phyloP scores from a whole-genome alignment of 2,113 vertebrate species.

The Atlantisia rogersi region DNA sequence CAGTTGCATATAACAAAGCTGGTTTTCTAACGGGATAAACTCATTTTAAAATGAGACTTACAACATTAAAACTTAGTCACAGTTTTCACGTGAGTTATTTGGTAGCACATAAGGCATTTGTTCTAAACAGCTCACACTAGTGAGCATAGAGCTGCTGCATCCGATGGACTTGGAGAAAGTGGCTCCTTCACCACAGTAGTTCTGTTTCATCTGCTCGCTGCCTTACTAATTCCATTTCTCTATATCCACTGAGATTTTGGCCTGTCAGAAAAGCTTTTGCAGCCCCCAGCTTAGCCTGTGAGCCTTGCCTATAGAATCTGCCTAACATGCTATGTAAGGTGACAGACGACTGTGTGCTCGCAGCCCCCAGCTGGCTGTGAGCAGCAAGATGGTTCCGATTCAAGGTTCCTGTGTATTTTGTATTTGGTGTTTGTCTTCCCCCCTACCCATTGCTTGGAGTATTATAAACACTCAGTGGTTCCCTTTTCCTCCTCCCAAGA shows the following conservation, averaged over 20 bases:
- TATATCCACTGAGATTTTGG: neutral
- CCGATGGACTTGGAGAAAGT: neutral
- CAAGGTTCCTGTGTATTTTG: neutral
- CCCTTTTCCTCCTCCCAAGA: neutral
- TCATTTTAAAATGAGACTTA: neutral
- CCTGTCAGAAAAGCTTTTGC: neutral
- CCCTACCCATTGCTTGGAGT: neutral
- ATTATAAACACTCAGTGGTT: neutral
- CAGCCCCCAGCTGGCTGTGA: neutral
- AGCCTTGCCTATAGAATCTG: neutral
- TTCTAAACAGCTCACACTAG: neutral
- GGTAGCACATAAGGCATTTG: neutral
- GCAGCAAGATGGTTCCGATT: neutral
- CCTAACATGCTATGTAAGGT: neutral
- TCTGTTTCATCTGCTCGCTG: neutral
- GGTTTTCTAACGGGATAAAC: neutral
- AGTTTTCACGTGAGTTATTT: neutral
- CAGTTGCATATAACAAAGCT: neutral
- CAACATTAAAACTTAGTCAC: neutral
- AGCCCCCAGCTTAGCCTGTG: neutral
- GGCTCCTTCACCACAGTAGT: neutral
- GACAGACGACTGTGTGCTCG: fast-evolving
- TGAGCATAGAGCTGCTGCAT: neutral
- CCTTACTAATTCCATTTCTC: neutral
- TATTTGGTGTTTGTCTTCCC: fast-evolving